A percentile compares a stretch with the other conserved stretches of the same genome.
These are phyloP conservation scores for Tuta absoluta DNA, from an alignment of 2,888 invertebrate species.

Conservation along the genomic window DNA sequence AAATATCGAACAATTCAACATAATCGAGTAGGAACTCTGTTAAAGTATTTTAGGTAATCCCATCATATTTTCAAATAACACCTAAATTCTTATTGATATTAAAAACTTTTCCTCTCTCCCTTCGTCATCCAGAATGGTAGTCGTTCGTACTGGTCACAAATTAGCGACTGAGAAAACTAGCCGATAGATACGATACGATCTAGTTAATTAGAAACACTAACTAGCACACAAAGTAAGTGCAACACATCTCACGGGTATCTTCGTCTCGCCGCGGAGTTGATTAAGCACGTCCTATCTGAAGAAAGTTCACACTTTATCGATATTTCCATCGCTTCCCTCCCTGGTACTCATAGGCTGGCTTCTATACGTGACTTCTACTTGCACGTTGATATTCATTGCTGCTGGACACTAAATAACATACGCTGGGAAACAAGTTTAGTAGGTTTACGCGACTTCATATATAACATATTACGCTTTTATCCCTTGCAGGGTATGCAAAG, in stretches of 20 bases:
- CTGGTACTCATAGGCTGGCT: neutral
- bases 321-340: slow-evolving; percentile 17
- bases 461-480: no score
- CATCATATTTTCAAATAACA: no score
- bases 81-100: no score
- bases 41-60: no score
- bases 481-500: no score
- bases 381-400: neutral
- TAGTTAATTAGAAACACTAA: neutral
- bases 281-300: slow-evolving; percentile 20
- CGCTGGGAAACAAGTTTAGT: no score
- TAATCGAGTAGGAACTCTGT: no score
- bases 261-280: slow-evolving; percentile 13
- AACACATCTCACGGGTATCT: neutral
- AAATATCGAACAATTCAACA: no score
- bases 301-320: slow-evolving; percentile 20
- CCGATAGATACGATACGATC: neutral
- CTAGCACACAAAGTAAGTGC: slow-evolving; percentile 2
- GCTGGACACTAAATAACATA: neutral
- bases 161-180: neutral
- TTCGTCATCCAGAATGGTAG: no score
- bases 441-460: no score
- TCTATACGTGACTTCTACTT: neutral
- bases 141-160: no score
- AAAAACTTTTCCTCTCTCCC: no score